Evolutionary conservation across 2,113 vertebrate species (phyloP), one percentile per base, ranked within the genome.

Genomic region (Melanerpes aurifrons): DNA sequence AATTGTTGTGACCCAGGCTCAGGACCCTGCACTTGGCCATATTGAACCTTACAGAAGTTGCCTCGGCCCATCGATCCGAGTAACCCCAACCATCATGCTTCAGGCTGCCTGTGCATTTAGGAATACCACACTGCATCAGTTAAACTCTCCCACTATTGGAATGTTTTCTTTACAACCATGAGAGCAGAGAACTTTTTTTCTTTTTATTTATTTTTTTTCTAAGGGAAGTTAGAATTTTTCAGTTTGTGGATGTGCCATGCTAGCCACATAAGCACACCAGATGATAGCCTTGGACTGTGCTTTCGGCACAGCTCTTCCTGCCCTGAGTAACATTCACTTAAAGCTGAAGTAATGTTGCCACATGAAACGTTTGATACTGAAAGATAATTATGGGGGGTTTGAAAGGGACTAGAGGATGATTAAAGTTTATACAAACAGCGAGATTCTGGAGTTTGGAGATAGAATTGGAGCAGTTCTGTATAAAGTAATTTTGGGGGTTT

Each of bases 311-410:
- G 47, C 72, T 94, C 40, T 17, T 87, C 47, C 32, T 91, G 57
- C 87, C 64, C 87, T 17, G 43, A 88, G 82, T 86, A 87, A 67
- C 82, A 12, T 80, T 86, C 79, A 43, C 66, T 93, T 62, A 56
- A 78, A 90, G 87, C 79, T 90, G 82, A 94, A 94, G 90, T 77
- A 89, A 79, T 89, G 59, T 78, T 85, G 87, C 90, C 92, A 91
- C 88, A 81, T 94, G 75, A 95, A 94, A 93, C 4, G 6, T 35
- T 93, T 83, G 54, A 43, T 94, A 31, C 78, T 74, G 37, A 80
- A 81, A 69, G 69, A 62, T 90, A 95, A 94, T 96, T 87, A 88
- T 53, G 57, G 93, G 57, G 79, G 58, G 66, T 92, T 70, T 89
- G 76, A 90, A 94, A 80, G 69, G 47, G 58, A 85, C 91, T 89